Evolutionary conservation across 2,113 vertebrate species (phyloP), one percentile per base, ranked within the genome.

Genomic region (Tinamus guttatus): DNA sequence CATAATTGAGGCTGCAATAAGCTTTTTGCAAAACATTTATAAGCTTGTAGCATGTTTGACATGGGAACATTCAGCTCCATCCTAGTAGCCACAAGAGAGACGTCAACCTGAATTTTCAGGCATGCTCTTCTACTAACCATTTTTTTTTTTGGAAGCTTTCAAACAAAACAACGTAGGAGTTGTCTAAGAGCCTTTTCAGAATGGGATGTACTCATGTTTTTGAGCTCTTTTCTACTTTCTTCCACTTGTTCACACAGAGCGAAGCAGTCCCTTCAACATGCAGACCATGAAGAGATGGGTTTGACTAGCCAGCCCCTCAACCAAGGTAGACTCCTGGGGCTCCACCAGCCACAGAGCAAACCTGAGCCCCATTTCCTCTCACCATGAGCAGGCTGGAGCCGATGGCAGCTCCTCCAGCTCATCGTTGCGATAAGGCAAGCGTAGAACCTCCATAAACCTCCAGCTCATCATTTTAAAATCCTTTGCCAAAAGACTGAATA

Each of bases 41-140:
- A 85, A 85, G 64, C 71, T 62, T 40, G 69, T 75, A 49, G 71
- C 52, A 71, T 81, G 74, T 81, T 79, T 92, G 94, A 89, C 86
- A 62, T 68, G 60, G 74, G 81, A 94, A 90, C 62, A 68, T 79
- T 64, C 77, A 94, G 41, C 10, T 56, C 51, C 58, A 47, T 85
- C 74, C 52, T 56, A n/a, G 13, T 21, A 91, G 94, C 77, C 69
- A 81, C 54, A 32, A 58, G 54, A 56, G 60, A 92, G 82, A 88
- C 21, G 83, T 87, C 45, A 56, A 62, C 21, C 41, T 81, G 45
- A 68, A 56, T 87, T 91, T 96, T 73, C 63, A 77, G 85, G 45
- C 28, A 69, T 60, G 21, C 11, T 89, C 32, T 91, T 74, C 34
- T 82, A n/a, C 40, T 89, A 82, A 89, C 30, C 80, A 3, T 9